Conservation (phyloP, 2,113 vertebrate species). For the Muntiacus reevesi region DNA sequence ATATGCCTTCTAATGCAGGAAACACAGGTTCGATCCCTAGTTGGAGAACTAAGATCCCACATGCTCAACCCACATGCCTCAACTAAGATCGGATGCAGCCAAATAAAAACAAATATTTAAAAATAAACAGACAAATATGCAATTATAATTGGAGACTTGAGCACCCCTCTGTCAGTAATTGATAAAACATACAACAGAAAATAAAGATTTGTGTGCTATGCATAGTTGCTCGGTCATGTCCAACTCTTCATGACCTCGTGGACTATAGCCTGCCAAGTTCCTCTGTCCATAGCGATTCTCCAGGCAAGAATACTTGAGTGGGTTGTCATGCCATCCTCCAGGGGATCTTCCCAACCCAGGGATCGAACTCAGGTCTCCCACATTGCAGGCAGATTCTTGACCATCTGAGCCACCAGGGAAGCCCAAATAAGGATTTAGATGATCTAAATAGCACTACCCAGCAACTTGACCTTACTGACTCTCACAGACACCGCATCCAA, state of each 20-base stretch:
- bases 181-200: neutral
- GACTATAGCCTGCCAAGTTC: neutral
- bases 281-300: neutral
- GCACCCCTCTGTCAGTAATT: neutral
- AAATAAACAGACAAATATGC: neutral
- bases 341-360: neutral
- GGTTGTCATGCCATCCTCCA: neutral
- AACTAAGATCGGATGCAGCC: neutral
- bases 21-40: neutral
- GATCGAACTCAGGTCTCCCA: neutral
- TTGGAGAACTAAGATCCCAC: neutral
- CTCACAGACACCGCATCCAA: neutral
- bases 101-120: neutral
- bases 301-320: neutral
- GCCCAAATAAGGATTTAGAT: neutral
- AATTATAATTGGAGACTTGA: neutral
- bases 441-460: neutral
- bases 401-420: neutral
- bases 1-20: neutral
- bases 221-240: neutral
- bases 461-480: neutral
- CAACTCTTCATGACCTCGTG: rapidly evolving
- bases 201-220: neutral
- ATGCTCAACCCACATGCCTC: neutral
- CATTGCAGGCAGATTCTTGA: neutral